These are phyloP conservation scores for Festucalex cinctus DNA, from an alignment of 2,113 vertebrate species.

Conservation along the genomic window DNA sequence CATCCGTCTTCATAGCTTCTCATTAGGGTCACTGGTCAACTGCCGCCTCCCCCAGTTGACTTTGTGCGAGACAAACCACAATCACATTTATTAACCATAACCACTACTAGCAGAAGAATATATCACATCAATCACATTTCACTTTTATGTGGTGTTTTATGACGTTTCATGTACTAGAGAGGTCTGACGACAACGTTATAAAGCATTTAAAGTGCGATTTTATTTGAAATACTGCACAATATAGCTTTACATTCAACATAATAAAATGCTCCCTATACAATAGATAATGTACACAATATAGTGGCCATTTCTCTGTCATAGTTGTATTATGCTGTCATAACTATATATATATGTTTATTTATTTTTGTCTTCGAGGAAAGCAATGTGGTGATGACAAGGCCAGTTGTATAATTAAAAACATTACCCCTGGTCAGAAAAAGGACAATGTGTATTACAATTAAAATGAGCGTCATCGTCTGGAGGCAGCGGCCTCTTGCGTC, in stretches of 20 bases:
- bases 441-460: not conserved
- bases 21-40: no score
- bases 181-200: not conserved
- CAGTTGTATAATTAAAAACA: not conserved
- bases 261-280: no score
- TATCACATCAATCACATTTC: no score
- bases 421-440: not conserved
- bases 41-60: no score
- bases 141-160: not conserved
- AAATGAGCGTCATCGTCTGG: conserved; percentile 14
- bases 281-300: no score
- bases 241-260: no score
- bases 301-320: no score
- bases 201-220: not conserved
- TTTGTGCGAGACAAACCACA: no score
- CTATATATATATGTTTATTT: not conserved
- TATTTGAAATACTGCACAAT: not conserved
- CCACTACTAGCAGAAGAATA: no score
- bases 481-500: conserved; percentile 78
- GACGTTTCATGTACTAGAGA: not conserved
- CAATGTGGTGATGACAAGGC: not conserved
- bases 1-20: no score
- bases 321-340: not conserved
- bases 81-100: no score
- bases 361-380: not conserved